Base-by-base conservation (phyloP, 2,113 vertebrate genomes). In the Cephalopterus ornatus region DNA sequence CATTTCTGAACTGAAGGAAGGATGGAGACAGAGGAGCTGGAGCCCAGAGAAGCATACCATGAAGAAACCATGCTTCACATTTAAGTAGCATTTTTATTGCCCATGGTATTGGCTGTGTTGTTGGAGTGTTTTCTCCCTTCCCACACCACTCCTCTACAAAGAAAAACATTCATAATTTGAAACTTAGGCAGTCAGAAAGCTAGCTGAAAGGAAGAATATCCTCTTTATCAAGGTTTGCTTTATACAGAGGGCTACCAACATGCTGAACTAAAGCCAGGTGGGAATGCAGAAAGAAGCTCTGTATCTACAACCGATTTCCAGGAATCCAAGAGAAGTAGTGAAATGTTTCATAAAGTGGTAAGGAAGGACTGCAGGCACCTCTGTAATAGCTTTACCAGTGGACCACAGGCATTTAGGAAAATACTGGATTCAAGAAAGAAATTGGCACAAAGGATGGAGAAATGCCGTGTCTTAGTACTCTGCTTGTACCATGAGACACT, bases 371-470 rank as follows among this genome's bases (percentile, higher is more conserved):
- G 53, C 70, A 94, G 67, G 53, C 65, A 71, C 26, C 44, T 86
- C 83, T 85, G 21, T 72, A 82, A 91, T 92, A 2, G 1, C 91
- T 88, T 91, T 84, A 81, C 61, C 92, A 93, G 90, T 41, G 79
- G 79, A 92, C 90, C 95, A 93, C 92, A 96, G 85, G 92, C 73
- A 84, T 94, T 93, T 72, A 68, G 66, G 68, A 89, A 95, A 91
- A 79, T 6, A 63, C 17, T 70, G 65, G 61, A 66, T 63, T 93
- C 47, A 70, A 86, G 65, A 62, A 82, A 85, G 39, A 65, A 83
- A 27, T 2, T 89, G 73, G 84, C 87, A 92, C 1, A 7, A 88
- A 53, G 37, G 33, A 65, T 42, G 53, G 61, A 95, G 77, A 72
- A 74, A 68, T 24, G 52, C 37, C 72, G 63, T 62, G 83, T 59